phyloP scores from a whole-genome alignment of 2,888 invertebrate genomes.

The Mesopsocus fuscifrons region DNA sequence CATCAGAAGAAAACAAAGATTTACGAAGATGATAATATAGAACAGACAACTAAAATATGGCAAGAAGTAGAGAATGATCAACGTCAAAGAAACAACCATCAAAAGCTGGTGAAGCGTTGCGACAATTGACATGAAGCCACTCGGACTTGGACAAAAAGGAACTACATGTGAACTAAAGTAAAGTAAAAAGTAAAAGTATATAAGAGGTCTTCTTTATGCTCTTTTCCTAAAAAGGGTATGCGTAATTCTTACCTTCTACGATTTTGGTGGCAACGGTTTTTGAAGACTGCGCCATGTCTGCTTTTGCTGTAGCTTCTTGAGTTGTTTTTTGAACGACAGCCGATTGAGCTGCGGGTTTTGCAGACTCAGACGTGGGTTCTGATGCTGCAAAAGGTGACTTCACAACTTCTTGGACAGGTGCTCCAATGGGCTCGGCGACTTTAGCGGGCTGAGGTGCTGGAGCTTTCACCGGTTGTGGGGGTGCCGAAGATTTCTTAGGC shows the following conservation, averaged over 20 bases:
- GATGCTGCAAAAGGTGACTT: too few species aligned
- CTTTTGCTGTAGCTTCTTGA: conserved; percentile 15
- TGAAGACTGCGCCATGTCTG: conserved; percentile 23
- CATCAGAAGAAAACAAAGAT: conserved; percentile 6
- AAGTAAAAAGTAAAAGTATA: too few species aligned
- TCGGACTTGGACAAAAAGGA: too few species aligned
- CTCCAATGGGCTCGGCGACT: neutral
- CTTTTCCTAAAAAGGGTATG: too few species aligned
- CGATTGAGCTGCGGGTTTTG: neutral
- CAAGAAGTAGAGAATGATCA: too few species aligned
- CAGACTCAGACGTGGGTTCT: neutral
- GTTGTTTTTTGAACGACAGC: conserved; percentile 5
- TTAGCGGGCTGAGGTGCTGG: neutral
- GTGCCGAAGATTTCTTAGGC: neutral
- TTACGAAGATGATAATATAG: conserved; percentile 8
- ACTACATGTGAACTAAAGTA: too few species aligned
- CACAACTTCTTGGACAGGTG: too few species aligned
- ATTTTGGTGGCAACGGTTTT: conserved; percentile 1
- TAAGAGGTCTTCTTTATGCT: too few species aligned
- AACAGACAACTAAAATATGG: too few species aligned
- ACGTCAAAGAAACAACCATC: too few species aligned
- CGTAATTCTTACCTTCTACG: conserved; percentile 8
- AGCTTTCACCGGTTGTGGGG: neutral
- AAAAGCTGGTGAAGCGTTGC: too few species aligned
- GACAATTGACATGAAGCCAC: too few species aligned